Percentiles rank a stretch among this genome's conserved stretches.
Conservation (phyloP, 2,888 invertebrate genomes). For the Drosophila prolongata region DNA sequence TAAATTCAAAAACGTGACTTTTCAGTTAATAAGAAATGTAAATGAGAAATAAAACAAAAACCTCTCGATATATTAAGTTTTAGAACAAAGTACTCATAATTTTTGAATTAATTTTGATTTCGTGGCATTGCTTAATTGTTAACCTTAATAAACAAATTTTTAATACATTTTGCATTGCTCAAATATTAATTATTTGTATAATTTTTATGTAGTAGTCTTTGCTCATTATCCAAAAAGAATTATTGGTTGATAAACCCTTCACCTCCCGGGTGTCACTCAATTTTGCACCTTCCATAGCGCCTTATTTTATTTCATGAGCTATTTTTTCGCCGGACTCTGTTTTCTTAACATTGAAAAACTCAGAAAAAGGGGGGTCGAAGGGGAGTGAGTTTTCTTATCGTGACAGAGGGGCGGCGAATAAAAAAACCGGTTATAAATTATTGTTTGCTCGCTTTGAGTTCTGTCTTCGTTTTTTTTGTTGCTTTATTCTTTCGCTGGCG, state of each 20-base stretch:
- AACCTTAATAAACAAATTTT: too few species aligned
- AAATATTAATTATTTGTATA: too few species aligned
- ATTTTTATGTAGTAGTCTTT: too few species aligned
- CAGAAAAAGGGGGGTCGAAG: not conserved
- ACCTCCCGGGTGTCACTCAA: constrained; percentile 20
- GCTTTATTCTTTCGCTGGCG: constrained; percentile 22
- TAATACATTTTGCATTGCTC: too few species aligned
- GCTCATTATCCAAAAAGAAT: too few species aligned
- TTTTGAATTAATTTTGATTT: not conserved
- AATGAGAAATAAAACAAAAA: not conserved
- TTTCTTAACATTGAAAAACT: constrained; percentile 31
- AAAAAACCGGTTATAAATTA: constrained; percentile 54
- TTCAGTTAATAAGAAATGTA: not conserved
- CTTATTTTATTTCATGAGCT: not conserved
- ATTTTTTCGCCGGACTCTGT: constrained; percentile 30
- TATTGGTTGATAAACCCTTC: constrained; percentile 5
- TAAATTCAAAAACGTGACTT: constrained; percentile 1
- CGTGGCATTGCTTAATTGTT: too few species aligned
- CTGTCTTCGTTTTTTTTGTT: constrained; percentile 23
- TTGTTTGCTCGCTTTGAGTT: constrained; percentile 36
- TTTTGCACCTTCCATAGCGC: constrained; percentile 20
- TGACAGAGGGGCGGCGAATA: constrained; percentile 32
- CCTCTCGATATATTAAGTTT: not conserved
- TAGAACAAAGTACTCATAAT: not conserved
- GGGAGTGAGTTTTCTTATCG: constrained; percentile 35